Conservation (phyloP, 2,797 vertebrate genomes). For the Acrossocheilus fasciatus region DNA sequence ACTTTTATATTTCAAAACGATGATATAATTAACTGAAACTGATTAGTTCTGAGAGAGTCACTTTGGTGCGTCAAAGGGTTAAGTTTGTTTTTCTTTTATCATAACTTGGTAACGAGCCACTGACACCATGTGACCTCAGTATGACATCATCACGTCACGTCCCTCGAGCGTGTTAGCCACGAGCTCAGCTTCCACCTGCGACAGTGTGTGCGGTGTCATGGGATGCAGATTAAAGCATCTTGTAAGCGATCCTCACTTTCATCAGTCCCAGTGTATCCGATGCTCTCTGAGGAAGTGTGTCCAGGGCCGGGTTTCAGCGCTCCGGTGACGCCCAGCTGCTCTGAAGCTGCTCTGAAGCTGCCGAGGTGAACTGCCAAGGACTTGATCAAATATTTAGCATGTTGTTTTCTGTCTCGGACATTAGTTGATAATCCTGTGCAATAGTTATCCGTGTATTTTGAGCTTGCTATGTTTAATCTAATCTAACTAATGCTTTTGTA, state of each 20-base stretch:
- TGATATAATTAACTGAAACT: background rate
- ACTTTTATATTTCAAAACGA: too few relatives aligned
- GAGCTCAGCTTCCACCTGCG: conserved; percentile 32
- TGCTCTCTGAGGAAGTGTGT: conserved; percentile 67
- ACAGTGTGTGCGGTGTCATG: too few relatives aligned
- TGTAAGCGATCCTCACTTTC: conserved; percentile 73
- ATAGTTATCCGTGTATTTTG: conserved; percentile 11
- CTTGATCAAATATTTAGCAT: conserved; percentile 56
- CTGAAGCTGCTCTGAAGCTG: background rate
- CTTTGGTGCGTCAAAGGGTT: background rate
- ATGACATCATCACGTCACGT: background rate
- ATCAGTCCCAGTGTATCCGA: conserved; percentile 69
- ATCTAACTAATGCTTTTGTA: background rate
- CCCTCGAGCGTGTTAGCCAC: background rate
- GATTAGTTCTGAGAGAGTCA: background rate
- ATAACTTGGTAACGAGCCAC: background rate
- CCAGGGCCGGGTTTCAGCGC: conserved; percentile 65
- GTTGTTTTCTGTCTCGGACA: conserved; percentile 22
- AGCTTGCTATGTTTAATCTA: background rate
- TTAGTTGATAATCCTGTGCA: conserved; percentile 22
- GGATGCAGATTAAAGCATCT: conserved; percentile 48
- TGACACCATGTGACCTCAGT: background rate
- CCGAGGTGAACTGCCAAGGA: conserved; percentile 16
- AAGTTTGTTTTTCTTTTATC: background rate
- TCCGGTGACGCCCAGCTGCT: conserved; percentile 46